Conservation (phyloP, 2,888 invertebrate genomes). For the Scaptomyza polygonia region DNA sequence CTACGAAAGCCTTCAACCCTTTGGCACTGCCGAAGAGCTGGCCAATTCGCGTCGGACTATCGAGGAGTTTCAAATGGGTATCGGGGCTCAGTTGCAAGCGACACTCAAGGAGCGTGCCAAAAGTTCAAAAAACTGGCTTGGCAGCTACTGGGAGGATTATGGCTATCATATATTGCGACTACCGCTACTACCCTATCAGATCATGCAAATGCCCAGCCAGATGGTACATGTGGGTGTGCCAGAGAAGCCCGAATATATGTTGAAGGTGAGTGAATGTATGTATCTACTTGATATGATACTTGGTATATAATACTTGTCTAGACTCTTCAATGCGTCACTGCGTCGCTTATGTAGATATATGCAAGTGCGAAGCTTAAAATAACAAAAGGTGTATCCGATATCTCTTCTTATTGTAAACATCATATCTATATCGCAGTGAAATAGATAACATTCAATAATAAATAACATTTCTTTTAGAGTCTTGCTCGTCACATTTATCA, state of each 20-base stretch:
- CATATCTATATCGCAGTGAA: background rate
- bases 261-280: constrained; percentile 63
- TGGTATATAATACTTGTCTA: background rate
- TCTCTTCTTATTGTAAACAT: background rate
- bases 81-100: constrained; percentile 85
- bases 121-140: constrained; percentile 86
- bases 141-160: constrained; percentile 86
- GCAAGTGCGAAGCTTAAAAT: background rate
- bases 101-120: constrained; percentile 84
- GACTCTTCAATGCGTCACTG: background rate
- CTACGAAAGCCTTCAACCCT: constrained; percentile 85
- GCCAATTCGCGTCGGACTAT: constrained; percentile 84
- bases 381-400: background rate
- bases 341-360: background rate
- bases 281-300: background rate
- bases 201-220: constrained; percentile 84
- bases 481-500: constrained; percentile 77
- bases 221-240: constrained; percentile 75
- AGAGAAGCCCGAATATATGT: constrained; percentile 73
- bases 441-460: background rate
- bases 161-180: constrained; percentile 85
- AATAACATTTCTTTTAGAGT: constrained; percentile 47
- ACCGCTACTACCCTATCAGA: constrained; percentile 85
- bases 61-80: constrained; percentile 85
- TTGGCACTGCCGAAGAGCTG: constrained; percentile 84